Base-by-base conservation (phyloP, 2,113 vertebrate species). In the Prolemur simus region DNA sequence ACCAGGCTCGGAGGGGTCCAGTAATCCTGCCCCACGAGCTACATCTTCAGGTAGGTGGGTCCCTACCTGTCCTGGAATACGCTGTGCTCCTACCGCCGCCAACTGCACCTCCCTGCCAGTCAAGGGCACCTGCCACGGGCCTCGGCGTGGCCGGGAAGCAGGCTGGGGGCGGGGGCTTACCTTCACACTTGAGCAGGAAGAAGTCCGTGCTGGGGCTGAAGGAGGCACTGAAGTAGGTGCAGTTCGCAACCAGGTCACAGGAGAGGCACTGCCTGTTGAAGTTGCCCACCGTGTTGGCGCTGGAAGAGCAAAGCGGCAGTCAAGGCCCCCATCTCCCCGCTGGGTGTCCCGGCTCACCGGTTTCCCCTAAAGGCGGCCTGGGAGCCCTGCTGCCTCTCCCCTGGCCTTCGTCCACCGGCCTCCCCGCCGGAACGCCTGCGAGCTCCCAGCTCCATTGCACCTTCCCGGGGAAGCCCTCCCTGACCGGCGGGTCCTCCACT, bases 251-350 rank as follows among this genome's bases (percentile, higher is more conserved):
- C 97, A 99, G 97, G 80, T 99, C 98, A 21, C 99, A 99, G 2
- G 99, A 99, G 95, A 99, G 98, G 93, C 99, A 99, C 96, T 98
- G 99, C 3, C 99, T 98, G 98, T 99, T 99, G 98, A 99, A 99
- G 42, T 98, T 99, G 7, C 99, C 99, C 17, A 99, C 99, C 0
- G 99, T 99, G 99, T 99, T 99, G 20, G 99, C 99, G 0, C 99
- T 99, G 96, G 10, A 95, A 98, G 94, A 94, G 78, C 96, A 96
- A 84, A 98, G 73, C 23, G 0, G 47, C 4, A 18, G 42, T 18
- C 54, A 2, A 14, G 20, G 42, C 0, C 20, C 82, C 23, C 8
- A 2, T 21, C 5, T 5, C 20, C 85, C 18, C 2, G 25, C 2
- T 32, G 5, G 6, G 7, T 1, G 8, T 8, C 13, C 1, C 8